phyloP scores from a whole-genome alignment of 2,113 vertebrate species.

The Archilochus colubris region DNA sequence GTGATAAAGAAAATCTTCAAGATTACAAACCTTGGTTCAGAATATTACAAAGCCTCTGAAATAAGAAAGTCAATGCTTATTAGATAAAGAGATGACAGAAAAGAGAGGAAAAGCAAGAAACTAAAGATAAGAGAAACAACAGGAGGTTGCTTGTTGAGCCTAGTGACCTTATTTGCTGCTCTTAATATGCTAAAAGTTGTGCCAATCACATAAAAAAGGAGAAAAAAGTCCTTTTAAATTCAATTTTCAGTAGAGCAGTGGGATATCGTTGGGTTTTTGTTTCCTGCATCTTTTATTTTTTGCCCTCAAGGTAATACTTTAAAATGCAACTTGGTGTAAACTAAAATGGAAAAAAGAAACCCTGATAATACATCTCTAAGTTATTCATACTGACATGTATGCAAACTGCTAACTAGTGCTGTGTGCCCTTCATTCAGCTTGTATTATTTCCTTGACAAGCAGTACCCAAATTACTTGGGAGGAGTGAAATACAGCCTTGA shows the following conservation, averaged over 20 bases:
- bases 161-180: conserved; percentile 62
- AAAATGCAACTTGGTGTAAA: conserved; percentile 54
- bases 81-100: conserved; percentile 52
- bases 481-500: conserved; percentile 64
- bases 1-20: conserved; percentile 58
- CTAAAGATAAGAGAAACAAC: conserved; percentile 47
- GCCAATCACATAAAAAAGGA: neutral
- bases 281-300: conserved; percentile 30
- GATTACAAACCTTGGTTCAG: conserved; percentile 47
- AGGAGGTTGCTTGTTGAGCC: conserved; percentile 37
- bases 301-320: conserved; percentile 34
- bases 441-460: conserved; percentile 63
- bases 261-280: neutral
- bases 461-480: conserved; percentile 58
- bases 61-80: conserved; percentile 69
- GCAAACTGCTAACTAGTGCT: conserved; percentile 60
- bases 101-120: conserved; percentile 30
- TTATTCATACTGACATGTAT: conserved; percentile 64
- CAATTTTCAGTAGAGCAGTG: neutral
- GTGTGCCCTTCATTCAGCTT: conserved; percentile 32
- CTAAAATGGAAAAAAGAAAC: conserved; percentile 18
- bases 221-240: neutral
- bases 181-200: conserved; percentile 56
- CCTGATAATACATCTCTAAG: conserved; percentile 43
- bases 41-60: conserved; percentile 65